Base-by-base conservation (phyloP, 2,888 invertebrate genomes). In the Actias luna region DNA sequence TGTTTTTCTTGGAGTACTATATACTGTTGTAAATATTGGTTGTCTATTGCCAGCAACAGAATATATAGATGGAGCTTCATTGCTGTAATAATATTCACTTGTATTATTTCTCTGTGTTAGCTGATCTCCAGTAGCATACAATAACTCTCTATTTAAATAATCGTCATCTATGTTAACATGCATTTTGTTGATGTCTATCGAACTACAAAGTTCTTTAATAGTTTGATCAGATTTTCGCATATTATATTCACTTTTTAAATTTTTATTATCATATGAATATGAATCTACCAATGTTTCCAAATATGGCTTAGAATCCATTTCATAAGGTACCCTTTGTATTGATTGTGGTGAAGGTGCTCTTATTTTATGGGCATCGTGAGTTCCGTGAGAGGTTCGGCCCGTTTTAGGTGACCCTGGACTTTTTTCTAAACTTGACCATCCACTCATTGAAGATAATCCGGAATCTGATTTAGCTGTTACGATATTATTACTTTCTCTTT, bases 391-490 rank as follows among this genome's bases (percentile, higher is more conserved):
- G 31, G 85, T 78, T 79, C 89, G 85, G 33, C 88, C 91, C 27
- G 92, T 95, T 82, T 96, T 96, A 0, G 97, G 96, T 0, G 96
- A 97, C 31, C 96, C 95, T 4, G 97, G 97, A 36, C 97, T 97
- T 88, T 97, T 97, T 83, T 97, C 97, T 75, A 97, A 88, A 79
- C 96, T 96, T 14, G 96, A 96, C 94, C 97, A 96, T 5, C 97
- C 97, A 78, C 96, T 97, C 95, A 97, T 96, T 7, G 97, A 97
- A 0, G 97, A 97, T 60, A 97, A 87, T 0, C 97, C 97, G 0
- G 97, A 97, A 83, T 97, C 97, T 0, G 97, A 97, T 83, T 97
- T 97, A 1, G 96, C 95, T 5, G 95, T 94, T 2, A 95, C 94
- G 66, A 96, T 95, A 78, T 94, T 95, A 7, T 78, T 79, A 63